Evolutionary conservation across 2,113 vertebrate species (phyloP).

Genomic region (Arvicanthis niloticus): DNA sequence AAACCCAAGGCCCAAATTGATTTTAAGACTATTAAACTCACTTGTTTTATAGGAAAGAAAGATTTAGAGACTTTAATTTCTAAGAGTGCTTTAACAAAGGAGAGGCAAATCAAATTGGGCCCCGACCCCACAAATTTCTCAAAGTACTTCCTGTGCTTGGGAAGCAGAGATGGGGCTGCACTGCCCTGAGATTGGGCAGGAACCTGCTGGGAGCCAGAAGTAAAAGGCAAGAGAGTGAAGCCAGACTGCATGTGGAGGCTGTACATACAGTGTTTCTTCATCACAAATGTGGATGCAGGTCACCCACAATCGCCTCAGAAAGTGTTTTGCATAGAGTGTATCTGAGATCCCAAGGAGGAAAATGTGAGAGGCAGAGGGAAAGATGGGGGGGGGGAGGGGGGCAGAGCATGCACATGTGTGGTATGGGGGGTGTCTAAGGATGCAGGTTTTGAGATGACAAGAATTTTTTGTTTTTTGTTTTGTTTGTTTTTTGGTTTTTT

Average conservation of each 20-base stretch:
- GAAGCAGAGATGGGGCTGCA: background rate
- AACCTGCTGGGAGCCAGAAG: constrained; percentile 58
- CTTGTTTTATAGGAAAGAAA: constrained; percentile 55
- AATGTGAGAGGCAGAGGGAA: background rate
- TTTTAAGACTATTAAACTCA: constrained; percentile 34
- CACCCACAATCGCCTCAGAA: constrained; percentile 10
- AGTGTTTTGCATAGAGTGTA: constrained; percentile 10
- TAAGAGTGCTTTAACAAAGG: constrained; percentile 45
- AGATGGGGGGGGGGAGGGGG: no score
- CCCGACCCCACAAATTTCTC: background rate
- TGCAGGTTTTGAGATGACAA: constrained; percentile 15
- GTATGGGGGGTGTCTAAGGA: background rate
- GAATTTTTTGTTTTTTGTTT: no score
- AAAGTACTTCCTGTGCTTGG: constrained; percentile 45
- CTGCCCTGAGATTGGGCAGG: background rate
- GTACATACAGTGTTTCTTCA: background rate
- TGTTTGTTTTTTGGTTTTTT: no score
- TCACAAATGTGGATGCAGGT: constrained; percentile 2
- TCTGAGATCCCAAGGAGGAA: constrained; percentile 9
- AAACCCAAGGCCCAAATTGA: constrained; percentile 50
- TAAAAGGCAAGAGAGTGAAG: constrained; percentile 64
- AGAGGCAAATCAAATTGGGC: constrained; percentile 29
- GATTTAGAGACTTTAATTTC: background rate
- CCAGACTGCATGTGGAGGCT: background rate
- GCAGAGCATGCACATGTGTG: no score